Base-by-base conservation (phyloP, 1,140 invertebrate genomes). In the Homalodisca vitripennis region DNA sequence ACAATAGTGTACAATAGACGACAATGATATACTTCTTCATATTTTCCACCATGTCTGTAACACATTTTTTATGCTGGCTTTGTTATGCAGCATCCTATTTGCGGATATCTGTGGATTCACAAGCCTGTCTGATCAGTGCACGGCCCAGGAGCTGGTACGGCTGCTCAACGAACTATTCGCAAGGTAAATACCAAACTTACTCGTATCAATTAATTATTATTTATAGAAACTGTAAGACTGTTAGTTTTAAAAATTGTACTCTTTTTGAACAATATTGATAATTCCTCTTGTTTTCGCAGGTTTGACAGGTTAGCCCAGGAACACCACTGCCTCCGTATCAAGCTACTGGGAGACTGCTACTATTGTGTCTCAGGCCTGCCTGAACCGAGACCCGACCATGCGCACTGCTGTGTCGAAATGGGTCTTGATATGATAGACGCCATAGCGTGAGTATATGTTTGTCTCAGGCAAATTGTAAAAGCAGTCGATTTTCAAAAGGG, bases 51-150 rank as follows among this genome's bases (percentile, higher is more conserved):
- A n/a, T n/a, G n/a, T n/a, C n/a, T n/a, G n/a, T n/a, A n/a, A n/a
- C n/a, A n/a, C n/a, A n/a, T n/a, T n/a, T n/a, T n/a, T n/a, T n/a
- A n/a, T n/a, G 34, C 17, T 41, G 6, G 34, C 74, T 71, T 74
- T 73, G 75, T 82, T 73, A 85, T 87, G 75, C 85, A 98, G 95
- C 82, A 98, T 98, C 76, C 84, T 98, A 51, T 98, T 98, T 81
- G 97, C 97, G 22, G 97, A 98, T 80, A 98, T 98, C 74, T 98
- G 96, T 78, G 97, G 97, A 32, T 98, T 98, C 81, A 98, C 97
- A 0, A 92, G 90, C 34, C 84, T 98, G 1, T 95, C 95, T 1
- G 95, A 94, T 79, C 93, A 95, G 79, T 98, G 95, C 82, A 97
- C 94, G 1, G 95, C 97, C 10, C 93, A 98, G 81, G 96, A 98